A percentile compares a stretch with the other conserved stretches of the same genome.
These are phyloP conservation scores for Cephus nigrinus DNA, from an alignment of 2,888 invertebrate species.

Conservation along the genomic window DNA sequence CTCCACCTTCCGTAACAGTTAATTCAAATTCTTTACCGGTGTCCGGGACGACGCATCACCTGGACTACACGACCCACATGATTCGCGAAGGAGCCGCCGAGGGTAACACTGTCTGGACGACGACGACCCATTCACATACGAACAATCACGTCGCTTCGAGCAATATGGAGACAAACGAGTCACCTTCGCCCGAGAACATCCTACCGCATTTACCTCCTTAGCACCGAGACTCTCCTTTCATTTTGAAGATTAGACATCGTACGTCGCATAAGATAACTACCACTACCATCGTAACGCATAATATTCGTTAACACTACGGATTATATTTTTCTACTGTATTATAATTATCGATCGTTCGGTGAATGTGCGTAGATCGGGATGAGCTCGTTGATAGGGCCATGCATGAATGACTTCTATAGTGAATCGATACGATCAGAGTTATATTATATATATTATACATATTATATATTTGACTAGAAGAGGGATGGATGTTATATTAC, in stretches of 20 bases:
- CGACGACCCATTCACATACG: constrained; percentile 32
- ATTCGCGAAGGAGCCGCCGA: constrained; percentile 28
- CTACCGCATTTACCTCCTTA: constrained; percentile 62
- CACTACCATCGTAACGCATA: constrained; percentile 43
- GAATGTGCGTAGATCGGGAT: background rate
- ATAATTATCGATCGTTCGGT: constrained; percentile 12
- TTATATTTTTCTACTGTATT: constrained; percentile 64
- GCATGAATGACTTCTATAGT: background rate
- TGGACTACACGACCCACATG: constrained; percentile 30
- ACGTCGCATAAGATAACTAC: background rate
- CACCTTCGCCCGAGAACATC: constrained; percentile 58
- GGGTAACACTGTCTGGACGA: constrained; percentile 19
- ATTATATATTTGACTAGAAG: no score
- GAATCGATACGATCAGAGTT: background rate
- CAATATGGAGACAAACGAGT: constrained; percentile 29
- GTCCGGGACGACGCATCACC: constrained; percentile 21
- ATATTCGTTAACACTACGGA: constrained; percentile 57
- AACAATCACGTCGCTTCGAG: constrained; percentile 21
- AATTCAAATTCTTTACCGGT: constrained; percentile 12
- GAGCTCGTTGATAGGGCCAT: background rate
- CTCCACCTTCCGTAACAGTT: constrained; percentile 12
- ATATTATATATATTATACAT: background rate
- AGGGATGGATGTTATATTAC: no score
- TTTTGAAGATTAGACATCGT: background rate
- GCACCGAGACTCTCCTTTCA: constrained; percentile 36